Evolutionary conservation across 2,888 invertebrate genomes (phyloP).

Genomic region (Dynastes tityus): DNA sequence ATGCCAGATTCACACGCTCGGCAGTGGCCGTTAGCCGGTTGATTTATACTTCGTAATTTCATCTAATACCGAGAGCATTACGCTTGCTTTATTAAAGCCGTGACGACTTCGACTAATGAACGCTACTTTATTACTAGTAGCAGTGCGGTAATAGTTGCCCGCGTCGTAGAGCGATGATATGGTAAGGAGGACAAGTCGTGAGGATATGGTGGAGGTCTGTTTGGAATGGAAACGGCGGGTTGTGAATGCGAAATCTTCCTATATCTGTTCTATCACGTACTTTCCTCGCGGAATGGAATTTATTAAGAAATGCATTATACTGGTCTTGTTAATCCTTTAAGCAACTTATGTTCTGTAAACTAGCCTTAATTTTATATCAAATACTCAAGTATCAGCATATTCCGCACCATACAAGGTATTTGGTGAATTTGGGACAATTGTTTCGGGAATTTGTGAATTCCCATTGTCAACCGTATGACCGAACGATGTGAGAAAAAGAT

Average conservation of each 20-base stretch:
- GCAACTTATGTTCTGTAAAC: too few relatives aligned
- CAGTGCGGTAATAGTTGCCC: conserved; percentile 4
- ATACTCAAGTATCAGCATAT: too few relatives aligned
- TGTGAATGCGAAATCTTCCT: not conserved
- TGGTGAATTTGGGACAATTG: too few relatives aligned
- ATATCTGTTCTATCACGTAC: too few relatives aligned
- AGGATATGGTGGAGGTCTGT: not conserved
- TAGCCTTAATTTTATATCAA: too few relatives aligned
- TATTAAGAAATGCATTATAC: too few relatives aligned
- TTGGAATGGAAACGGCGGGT: not conserved
- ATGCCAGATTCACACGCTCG: conserved; percentile 55
- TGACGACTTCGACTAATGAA: conserved; percentile 58
- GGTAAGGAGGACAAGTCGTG: not conserved
- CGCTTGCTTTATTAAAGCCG: conserved; percentile 58
- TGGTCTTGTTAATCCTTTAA: too few relatives aligned
- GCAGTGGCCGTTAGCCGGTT: conserved; percentile 55
- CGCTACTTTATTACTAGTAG: conserved; percentile 50
- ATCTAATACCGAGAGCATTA: conserved; percentile 58
- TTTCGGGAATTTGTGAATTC: too few relatives aligned
- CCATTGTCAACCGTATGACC: too few relatives aligned
- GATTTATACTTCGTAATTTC: conserved; percentile 58
- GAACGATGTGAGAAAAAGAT: too few relatives aligned
- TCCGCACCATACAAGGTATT: too few relatives aligned
- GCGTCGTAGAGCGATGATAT: not conserved
- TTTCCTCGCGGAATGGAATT: too few relatives aligned